These are phyloP conservation scores for Desmodus rotundus DNA, from an alignment of 2,113 vertebrate genomes.

Conservation along the genomic window DNA sequence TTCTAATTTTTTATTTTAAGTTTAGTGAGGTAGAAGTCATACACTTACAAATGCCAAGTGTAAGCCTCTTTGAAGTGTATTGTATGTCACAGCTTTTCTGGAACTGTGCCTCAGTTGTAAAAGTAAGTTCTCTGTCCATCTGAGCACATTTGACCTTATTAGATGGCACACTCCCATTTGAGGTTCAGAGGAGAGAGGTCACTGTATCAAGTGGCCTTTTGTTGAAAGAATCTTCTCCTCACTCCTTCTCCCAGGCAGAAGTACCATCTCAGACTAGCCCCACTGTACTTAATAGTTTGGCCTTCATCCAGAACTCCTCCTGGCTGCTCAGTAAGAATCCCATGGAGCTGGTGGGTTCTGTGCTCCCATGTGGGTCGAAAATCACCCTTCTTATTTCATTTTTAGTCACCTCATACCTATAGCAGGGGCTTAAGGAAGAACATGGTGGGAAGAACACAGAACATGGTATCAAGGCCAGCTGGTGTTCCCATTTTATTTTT, in stretches of 20 bases:
- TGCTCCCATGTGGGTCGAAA: background rate
- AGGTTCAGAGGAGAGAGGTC: background rate
- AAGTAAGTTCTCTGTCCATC: background rate
- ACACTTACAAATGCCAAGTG: background rate
- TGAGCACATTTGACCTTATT: background rate
- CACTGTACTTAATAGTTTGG: background rate
- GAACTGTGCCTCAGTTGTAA: background rate
- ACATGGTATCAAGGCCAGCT: background rate
- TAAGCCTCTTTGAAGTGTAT: background rate
- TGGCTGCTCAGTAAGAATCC: background rate
- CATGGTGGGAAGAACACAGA: background rate
- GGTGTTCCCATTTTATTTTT: background rate
- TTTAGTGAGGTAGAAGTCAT: background rate
- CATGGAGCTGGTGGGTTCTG: background rate
- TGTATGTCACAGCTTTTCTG: background rate
- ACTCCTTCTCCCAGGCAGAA: background rate
- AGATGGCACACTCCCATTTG: background rate
- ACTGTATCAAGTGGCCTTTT: background rate
- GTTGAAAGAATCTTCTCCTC: background rate
- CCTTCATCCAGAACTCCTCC: background rate
- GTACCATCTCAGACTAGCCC: background rate
- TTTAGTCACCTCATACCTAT: background rate
- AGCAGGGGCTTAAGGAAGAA: background rate
- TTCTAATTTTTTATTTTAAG: background rate
- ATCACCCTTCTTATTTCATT: background rate